These are phyloP conservation scores for Pseudomyrmex concolor DNA, from an alignment of 1,140 invertebrate genomes.

Conservation along the genomic window DNA sequence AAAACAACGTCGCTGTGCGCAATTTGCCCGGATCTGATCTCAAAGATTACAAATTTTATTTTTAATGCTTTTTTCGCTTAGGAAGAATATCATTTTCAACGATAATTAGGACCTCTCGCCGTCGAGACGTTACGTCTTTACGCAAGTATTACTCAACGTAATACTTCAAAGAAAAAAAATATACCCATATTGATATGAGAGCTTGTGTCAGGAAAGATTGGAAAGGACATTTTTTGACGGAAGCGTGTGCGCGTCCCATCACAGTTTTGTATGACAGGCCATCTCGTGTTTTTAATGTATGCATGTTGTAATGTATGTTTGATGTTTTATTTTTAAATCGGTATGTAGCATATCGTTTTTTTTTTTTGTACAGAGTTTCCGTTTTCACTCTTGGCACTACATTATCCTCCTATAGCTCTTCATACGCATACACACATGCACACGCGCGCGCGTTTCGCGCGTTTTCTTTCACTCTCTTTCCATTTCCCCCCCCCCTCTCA, in stretches of 20 bases:
- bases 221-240: slow-evolving; percentile 18
- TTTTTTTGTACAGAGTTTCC: slow-evolving; percentile 78
- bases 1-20: slow-evolving; percentile 34
- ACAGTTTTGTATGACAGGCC: slow-evolving; percentile 72
- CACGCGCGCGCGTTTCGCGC: background rate
- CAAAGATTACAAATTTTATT: slow-evolving; percentile 34
- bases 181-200: no score
- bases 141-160: background rate
- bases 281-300: slow-evolving; percentile 75
- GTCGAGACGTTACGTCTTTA: slow-evolving; percentile 40
- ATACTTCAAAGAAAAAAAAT: no score
- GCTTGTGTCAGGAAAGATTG: background rate
- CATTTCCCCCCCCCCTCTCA: slow-evolving; percentile 38
- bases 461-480: slow-evolving; percentile 13
- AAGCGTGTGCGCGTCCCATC: slow-evolving; percentile 63
- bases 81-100: slow-evolving; percentile 43
- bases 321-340: slow-evolving; percentile 80
- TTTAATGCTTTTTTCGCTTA: slow-evolving; percentile 1
- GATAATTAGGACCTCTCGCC: slow-evolving; percentile 40
- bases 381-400: slow-evolving; percentile 81
- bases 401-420: slow-evolving; percentile 66
- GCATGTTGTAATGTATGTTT: slow-evolving; percentile 74
- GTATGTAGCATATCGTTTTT: slow-evolving; percentile 81
- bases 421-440: slow-evolving; percentile 40
- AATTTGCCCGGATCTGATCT: slow-evolving; percentile 39